Evolutionary conservation across 2,797 vertebrate genomes (phyloP), one percentile per base, ranked within the genome.

Genomic region (Chelidonichthys spinosus): DNA sequence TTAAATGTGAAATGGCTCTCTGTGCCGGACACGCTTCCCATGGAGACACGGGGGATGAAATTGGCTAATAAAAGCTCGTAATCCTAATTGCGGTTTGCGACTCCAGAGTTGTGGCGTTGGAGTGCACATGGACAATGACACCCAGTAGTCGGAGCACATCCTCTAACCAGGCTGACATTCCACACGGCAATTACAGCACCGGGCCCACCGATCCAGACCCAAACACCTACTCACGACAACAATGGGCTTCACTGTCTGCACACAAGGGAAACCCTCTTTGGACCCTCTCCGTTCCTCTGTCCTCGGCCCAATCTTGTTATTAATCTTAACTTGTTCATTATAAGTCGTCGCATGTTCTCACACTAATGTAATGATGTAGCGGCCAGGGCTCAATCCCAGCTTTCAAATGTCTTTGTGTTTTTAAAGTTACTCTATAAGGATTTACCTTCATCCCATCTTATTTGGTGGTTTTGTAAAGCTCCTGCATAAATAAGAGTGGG

Each of bases 141-240:
- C 79, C 88, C 92, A 94, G 91, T 94, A 85, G 90, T 93, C 77
- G 56, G 77, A 93, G 81, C 76, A 85, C 89, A 88, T 90, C 89
- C 82, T 92, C 82, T 90, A 91, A 92, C 92, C 88, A 82, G 84
- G 76, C 89, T 90, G 74, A 90, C 93, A 95, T 95, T 95, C 95
- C 94, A 86, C 59, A 72, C 78, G 62, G 87, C 92, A 94, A 95
- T 95, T 94, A 94, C 88, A 85, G 92, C 89, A 90, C 87, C 82
- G 65, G 85, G 86, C 89, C 93, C 88, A 90, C 92, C 92, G 85
- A 92, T 92, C 87, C 88, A 86, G 90, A 89, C 90, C 90, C 82
- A 90, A 93, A 95, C 95, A 95, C 95, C 94, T 95, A 93, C 94
- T 90, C 83, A 36, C 47, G 11, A 63, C 52, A 70, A 96, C 94